phyloP scores from a whole-genome alignment of 2,888 invertebrate species.

The Tridacna gigas region DNA sequence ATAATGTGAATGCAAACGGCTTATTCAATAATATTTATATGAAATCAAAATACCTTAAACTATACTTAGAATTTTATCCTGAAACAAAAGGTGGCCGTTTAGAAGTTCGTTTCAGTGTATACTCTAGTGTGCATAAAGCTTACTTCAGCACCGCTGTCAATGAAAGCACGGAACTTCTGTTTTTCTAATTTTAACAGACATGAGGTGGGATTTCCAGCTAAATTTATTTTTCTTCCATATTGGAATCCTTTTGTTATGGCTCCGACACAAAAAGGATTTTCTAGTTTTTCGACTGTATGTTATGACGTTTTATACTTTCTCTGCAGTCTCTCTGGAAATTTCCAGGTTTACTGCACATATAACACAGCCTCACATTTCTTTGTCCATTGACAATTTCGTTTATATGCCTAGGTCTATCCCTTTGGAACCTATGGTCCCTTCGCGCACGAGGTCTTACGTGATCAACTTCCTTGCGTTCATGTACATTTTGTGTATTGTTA shows the following conservation, averaged over 20 bases:
- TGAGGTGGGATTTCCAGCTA: slow-evolving; percentile 22
- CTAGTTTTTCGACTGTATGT: background rate
- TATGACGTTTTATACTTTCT: no score
- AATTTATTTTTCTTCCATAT: slow-evolving; percentile 20
- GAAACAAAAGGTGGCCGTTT: no score
- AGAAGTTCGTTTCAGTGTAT: no score
- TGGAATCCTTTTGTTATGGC: background rate
- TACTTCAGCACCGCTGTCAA: slow-evolving; percentile 6
- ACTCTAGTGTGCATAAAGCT: background rate
- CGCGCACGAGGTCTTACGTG: background rate
- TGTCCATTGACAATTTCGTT: no score
- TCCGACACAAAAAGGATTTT: background rate
- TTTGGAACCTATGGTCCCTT: no score
- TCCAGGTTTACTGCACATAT: no score
- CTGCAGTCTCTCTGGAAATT: background rate
- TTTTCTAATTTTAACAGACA: slow-evolving; percentile 21
- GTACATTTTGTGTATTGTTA: background rate
- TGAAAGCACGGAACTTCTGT: slow-evolving; percentile 11
- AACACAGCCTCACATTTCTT: no score
- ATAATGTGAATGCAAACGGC: no score
- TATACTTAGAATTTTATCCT: no score
- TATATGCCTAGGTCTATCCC: no score
- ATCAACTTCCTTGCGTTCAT: background rate
- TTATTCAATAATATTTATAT: no score
- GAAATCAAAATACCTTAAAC: no score